Base-by-base conservation (phyloP, 2,888 invertebrate genomes). In the Xylota sylvarum region DNA sequence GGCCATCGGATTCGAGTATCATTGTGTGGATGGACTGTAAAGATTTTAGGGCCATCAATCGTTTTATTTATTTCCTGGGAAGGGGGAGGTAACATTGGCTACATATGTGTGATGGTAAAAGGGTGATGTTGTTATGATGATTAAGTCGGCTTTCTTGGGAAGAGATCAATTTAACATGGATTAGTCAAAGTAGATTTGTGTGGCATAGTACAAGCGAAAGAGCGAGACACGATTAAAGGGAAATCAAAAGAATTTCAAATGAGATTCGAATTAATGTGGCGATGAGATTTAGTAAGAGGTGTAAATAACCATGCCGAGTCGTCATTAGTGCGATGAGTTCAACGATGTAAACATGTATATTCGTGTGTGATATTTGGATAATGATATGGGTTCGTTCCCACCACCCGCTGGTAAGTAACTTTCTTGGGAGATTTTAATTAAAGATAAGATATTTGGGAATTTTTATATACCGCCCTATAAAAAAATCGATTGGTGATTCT, bases 131-230 rank as follows among this genome's bases (percentile, higher is more conserved):
- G 60, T 62, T 79, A 52, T 72, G 80, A 81, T 77, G 86, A 86
- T 86, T 86, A 69, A 69, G 77, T 82, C 73, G 81, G 30, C 35
- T 72, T 40, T 72, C 67, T 73, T 64, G 43, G 30, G 70, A 62
- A 40, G 56, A 73, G 72, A 73, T 78, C 58, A 72, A 72, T 73
- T 73, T 52, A 85, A 67, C 37, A 60, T 76, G 70, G 52, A 85
- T 80, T 80, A 76, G 84, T 80, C 74, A 80, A 76, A 70, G 64
- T 76, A 48, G 73, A 58, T 73, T 84, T 70, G 32, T 84, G 64
- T 62, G 70, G 65, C 35, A 17, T 7, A 14, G 12, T 23, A 23
- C 23, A 3, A 3, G 23, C 23, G 23, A 23, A 23, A 23, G 23
- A 23, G 23, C 23, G n/a, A 23, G n/a, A 55, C 9, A 52, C 4